Evolutionary conservation across 2,888 invertebrate genomes (phyloP).

Genomic region (Dorcus hopei): DNA sequence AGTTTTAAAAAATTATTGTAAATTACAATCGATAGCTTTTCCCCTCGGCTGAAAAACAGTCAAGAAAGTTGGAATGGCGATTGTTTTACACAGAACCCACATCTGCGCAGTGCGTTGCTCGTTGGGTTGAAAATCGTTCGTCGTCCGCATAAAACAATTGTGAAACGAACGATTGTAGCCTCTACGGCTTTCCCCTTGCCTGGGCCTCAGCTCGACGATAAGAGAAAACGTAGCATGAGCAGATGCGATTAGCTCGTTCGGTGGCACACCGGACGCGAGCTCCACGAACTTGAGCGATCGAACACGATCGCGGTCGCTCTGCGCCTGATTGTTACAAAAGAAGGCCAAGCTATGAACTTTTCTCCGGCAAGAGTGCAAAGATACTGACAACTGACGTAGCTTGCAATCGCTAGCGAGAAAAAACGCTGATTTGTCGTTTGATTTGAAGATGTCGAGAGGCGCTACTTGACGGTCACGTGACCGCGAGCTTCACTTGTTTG

Average conservation of each 20-base stretch:
- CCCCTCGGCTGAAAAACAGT: background rate
- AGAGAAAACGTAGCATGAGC: constrained; percentile 35
- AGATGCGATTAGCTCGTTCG: constrained; percentile 11
- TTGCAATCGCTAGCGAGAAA: constrained; percentile 30
- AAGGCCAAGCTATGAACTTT: constrained; percentile 48
- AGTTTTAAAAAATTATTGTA: too few relatives aligned
- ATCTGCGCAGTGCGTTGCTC: constrained; percentile 38
- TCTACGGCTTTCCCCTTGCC: constrained; percentile 40
- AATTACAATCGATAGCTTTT: background rate
- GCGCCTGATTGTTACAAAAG: constrained; percentile 32
- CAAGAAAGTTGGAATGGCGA: constrained; percentile 43
- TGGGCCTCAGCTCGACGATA: constrained; percentile 45
- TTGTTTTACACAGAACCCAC: constrained; percentile 38
- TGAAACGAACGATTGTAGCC: constrained; percentile 29
- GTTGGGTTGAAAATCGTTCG: constrained; percentile 34
- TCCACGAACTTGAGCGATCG: constrained; percentile 14
- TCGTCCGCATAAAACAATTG: constrained; percentile 24
- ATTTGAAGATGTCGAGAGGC: constrained; percentile 32
- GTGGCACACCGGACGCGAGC: constrained; percentile 10
- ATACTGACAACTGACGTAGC: constrained; percentile 35
- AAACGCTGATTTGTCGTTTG: constrained; percentile 31
- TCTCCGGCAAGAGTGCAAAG: constrained; percentile 41
- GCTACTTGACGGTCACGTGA: constrained; percentile 36
- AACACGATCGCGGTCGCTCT: constrained; percentile 8
- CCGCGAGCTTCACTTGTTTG: constrained; percentile 41